These are phyloP conservation scores for Vesta saturnalis DNA, from an alignment of 2,888 invertebrate genomes.

Conservation along the genomic window DNA sequence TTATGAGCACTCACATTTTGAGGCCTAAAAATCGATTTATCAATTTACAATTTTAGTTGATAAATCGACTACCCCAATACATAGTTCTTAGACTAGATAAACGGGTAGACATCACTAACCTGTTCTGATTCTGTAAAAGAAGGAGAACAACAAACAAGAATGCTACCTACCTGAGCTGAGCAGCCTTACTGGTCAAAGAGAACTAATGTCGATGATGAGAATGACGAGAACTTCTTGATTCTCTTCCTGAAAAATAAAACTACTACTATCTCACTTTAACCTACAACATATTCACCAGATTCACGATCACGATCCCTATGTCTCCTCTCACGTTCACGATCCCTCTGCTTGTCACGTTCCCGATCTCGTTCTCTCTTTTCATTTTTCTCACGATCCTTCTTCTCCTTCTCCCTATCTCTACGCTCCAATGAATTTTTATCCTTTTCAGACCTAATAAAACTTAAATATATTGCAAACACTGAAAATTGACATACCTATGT, in stretches of 20 bases:
- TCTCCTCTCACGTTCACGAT: constrained; percentile 47
- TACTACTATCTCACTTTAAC: neutral
- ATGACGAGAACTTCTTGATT: constrained; percentile 49
- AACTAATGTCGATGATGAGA: constrained; percentile 52
- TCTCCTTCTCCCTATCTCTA: constrained; percentile 37
- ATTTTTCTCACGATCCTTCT: constrained; percentile 43
- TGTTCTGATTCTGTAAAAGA: constrained; percentile 49
- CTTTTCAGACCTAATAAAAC: constrained; percentile 43
- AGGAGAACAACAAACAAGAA: constrained; percentile 47
- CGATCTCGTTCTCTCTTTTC: constrained; percentile 51
- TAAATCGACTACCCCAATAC: neutral
- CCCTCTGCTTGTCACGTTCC: constrained; percentile 46
- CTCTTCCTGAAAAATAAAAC: neutral
- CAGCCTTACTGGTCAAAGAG: constrained; percentile 60
- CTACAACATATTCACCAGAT: no score
- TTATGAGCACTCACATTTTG: neutral
- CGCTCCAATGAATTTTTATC: constrained; percentile 35
- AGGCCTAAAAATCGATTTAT: neutral
- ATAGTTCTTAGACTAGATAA: neutral
- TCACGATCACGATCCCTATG: constrained; percentile 56
- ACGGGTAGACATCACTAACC: constrained; percentile 48
- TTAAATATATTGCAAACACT: neutral
- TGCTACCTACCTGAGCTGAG: constrained; percentile 58
- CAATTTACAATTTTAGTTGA: neutral
- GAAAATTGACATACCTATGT: constrained; percentile 20